These are phyloP conservation scores for Phoxinus dragarum DNA, from an alignment of 2,797 vertebrate species.

Conservation along the genomic window DNA sequence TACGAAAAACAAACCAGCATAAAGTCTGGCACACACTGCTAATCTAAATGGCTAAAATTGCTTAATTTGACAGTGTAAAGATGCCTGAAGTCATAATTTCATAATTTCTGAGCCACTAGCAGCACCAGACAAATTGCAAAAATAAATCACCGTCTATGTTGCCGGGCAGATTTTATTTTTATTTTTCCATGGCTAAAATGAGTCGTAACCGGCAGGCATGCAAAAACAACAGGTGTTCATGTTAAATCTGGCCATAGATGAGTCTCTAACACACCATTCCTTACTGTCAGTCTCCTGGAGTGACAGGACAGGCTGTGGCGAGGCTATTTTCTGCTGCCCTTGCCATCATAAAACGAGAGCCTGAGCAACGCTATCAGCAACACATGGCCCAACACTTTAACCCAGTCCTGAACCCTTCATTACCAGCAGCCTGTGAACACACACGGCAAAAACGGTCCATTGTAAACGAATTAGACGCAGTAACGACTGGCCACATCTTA, in stretches of 20 bases:
- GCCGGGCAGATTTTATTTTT: constrained; percentile 61
- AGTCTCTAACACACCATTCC: constrained; percentile 55
- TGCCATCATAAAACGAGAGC: constrained; percentile 76
- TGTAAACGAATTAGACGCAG: neutral
- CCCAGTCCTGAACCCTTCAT: neutral
- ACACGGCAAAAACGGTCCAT: neutral
- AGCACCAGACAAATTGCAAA: neutral
- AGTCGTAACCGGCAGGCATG: constrained; percentile 66
- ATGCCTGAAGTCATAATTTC: neutral
- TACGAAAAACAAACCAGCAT: neutral
- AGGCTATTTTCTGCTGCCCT: constrained; percentile 79
- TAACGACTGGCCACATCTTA: neutral
- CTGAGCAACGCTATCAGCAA: constrained; percentile 62
- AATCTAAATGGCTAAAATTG: neutral
- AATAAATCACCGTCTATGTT: constrained; percentile 44
- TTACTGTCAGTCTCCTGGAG: constrained; percentile 57
- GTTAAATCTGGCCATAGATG: constrained; percentile 70
- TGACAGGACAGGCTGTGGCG: constrained; percentile 78
- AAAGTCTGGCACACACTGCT: neutral
- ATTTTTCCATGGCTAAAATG: constrained; percentile 60
- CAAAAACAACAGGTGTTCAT: constrained; percentile 72
- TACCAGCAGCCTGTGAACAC: neutral
- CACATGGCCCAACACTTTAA: constrained; percentile 21
- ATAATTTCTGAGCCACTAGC: neutral
- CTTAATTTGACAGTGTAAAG: neutral